Percentiles rank a stretch among this genome's conserved stretches.
phyloP scores from a whole-genome alignment of 2,797 vertebrate genomes.

The Pangasius djambal region DNA sequence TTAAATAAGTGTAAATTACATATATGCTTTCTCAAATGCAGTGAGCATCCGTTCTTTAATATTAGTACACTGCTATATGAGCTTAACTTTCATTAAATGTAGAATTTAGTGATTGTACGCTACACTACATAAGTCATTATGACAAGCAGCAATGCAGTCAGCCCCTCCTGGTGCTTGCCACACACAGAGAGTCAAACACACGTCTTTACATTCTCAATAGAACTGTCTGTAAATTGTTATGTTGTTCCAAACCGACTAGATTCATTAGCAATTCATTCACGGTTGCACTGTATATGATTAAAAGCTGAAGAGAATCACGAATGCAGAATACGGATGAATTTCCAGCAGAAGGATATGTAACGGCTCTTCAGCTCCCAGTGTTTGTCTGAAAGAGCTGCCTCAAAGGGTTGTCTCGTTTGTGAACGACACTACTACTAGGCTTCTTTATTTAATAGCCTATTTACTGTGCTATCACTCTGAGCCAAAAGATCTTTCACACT shows the following conservation, averaged over 20 bases:
- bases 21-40: neutral
- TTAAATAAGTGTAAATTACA: neutral
- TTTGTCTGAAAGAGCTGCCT: neutral
- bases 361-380: neutral
- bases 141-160: neutral
- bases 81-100: neutral
- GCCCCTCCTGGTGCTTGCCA: neutral
- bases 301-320: neutral
- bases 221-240: neutral
- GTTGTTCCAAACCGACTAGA: neutral
- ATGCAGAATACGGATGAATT: neutral
- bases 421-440: neutral
- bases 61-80: neutral
- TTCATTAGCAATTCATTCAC: neutral
- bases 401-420: neutral
- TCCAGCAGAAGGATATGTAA: neutral
- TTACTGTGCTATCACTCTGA: neutral
- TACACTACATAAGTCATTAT: neutral
- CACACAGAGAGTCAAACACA: neutral
- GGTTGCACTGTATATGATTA: neutral
- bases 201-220: neutral
- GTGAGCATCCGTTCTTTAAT: neutral
- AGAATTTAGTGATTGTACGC: neutral
- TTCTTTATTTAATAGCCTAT: neutral
- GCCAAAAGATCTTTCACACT: neutral